phyloP scores from a whole-genome alignment of 2,113 vertebrate genomes.

The Dicaeum eximium region DNA sequence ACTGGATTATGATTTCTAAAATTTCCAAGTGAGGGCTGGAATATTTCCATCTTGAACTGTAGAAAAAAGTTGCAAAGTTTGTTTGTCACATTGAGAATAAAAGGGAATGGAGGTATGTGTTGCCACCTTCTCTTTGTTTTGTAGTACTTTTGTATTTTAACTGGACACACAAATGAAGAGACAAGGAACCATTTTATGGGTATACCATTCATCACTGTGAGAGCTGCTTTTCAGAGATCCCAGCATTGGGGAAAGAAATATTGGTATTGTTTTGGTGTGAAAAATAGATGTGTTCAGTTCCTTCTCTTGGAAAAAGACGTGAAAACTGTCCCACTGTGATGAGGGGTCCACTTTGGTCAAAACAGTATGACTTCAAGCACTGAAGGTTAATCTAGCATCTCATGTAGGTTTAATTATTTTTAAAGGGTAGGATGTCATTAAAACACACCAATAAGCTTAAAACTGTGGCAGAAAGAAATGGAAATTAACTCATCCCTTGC shows the following conservation, averaged over 20 bases:
- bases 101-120: neutral
- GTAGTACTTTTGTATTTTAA: neutral
- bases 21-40: neutral
- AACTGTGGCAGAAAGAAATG: neutral
- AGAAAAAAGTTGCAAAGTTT: neutral
- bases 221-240: neutral
- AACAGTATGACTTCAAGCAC: neutral
- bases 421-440: neutral
- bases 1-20: neutral
- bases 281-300: neutral
- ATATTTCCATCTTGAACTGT: neutral
- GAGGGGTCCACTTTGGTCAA: neutral
- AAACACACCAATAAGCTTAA: neutral
- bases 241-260: neutral
- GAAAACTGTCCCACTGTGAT: neutral
- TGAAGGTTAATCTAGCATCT: neutral
- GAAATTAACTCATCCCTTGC: neutral
- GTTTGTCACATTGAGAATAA: neutral
- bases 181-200: neutral
- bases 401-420: neutral
- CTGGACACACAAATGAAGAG: neutral
- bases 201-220: neutral
- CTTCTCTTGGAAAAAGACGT: neutral
- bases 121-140: neutral
- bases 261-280: neutral